These are phyloP conservation scores for Drosophila affinis DNA, from an alignment of 2,888 invertebrate genomes.

Conservation along the genomic window DNA sequence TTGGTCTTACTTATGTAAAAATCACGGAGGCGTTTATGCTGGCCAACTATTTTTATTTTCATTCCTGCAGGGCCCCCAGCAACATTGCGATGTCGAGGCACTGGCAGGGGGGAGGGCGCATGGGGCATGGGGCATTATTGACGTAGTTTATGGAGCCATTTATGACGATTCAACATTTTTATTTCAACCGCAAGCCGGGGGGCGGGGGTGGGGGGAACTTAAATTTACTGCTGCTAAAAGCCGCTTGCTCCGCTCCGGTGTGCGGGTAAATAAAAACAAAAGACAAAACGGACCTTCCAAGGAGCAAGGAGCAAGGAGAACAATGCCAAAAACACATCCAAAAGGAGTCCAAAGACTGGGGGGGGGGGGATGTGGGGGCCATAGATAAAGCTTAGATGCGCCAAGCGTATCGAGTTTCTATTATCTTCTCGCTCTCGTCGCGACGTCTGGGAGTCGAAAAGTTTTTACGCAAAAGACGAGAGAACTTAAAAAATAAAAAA, in stretches of 20 bases:
- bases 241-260: slow-evolving; percentile 63
- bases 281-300: slow-evolving; percentile 3
- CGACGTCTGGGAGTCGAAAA: slow-evolving; percentile 80
- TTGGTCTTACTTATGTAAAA: slow-evolving; percentile 72
- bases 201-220: slow-evolving; percentile 48
- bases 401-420: slow-evolving; percentile 79
- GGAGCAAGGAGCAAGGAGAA: slow-evolving; percentile 23
- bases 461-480: slow-evolving; percentile 65
- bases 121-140: slow-evolving; percentile 58
- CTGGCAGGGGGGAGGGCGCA: neutral
- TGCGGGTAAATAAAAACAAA: slow-evolving; percentile 77
- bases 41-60: slow-evolving; percentile 78
- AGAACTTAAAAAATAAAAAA: slow-evolving; percentile 60
- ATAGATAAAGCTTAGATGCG: slow-evolving; percentile 78
- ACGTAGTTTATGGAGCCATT: slow-evolving; percentile 80
- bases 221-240: slow-evolving; percentile 76
- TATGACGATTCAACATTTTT: slow-evolving; percentile 81
- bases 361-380: slow-evolving; percentile 15
- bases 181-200: slow-evolving; percentile 78
- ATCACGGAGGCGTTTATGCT: slow-evolving; percentile 76
- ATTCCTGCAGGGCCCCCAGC: slow-evolving; percentile 44
- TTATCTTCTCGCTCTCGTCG: slow-evolving; percentile 68
- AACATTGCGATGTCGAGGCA: slow-evolving; percentile 49
- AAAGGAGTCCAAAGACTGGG: slow-evolving; percentile 41
- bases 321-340: slow-evolving; percentile 72